Percentiles rank a stretch among this genome's conserved stretches.
Conservation (phyloP, 2,888 invertebrate species). For the Drosophila robusta region DNA sequence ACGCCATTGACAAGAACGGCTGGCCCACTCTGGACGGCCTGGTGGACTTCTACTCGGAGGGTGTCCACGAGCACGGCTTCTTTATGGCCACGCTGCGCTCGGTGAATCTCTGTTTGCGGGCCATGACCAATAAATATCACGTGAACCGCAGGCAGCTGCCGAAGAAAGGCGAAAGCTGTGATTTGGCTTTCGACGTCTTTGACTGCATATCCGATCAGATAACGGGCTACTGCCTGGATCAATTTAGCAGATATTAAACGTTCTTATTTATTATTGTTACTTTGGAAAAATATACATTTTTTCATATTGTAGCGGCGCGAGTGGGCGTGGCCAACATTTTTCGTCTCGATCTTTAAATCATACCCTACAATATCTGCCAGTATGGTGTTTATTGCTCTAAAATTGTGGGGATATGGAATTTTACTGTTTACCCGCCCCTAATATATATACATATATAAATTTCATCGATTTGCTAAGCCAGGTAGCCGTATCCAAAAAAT, state of each 20-base stretch:
- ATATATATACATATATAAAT: too few relatives aligned
- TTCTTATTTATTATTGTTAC: too few relatives aligned
- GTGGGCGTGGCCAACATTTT: too few relatives aligned
- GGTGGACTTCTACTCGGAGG: constrained; percentile 90
- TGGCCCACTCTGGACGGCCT: constrained; percentile 91
- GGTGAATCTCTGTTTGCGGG: constrained; percentile 88
- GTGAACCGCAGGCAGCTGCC: constrained; percentile 82
- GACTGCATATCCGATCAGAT: constrained; percentile 92
- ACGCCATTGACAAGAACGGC: constrained; percentile 90
- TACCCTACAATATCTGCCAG: too few relatives aligned
- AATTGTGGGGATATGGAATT: too few relatives aligned
- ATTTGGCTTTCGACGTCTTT: constrained; percentile 91
- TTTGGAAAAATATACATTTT: too few relatives aligned
- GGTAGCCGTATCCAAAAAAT: too few relatives aligned
- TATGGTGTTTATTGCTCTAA: too few relatives aligned
- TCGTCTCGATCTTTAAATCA: too few relatives aligned
- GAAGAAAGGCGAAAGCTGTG: constrained; percentile 90
- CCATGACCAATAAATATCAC: constrained; percentile 81
- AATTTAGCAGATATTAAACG: constrained; percentile 71
- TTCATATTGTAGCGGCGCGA: too few relatives aligned
- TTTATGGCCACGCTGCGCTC: constrained; percentile 91
- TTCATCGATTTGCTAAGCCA: too few relatives aligned
- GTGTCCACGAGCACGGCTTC: constrained; percentile 91
- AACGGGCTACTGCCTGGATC: constrained; percentile 89
- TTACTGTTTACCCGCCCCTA: too few relatives aligned